These are phyloP conservation scores for Acromyrmex charruanus DNA, from an alignment of 1,140 invertebrate species.

Conservation along the genomic window DNA sequence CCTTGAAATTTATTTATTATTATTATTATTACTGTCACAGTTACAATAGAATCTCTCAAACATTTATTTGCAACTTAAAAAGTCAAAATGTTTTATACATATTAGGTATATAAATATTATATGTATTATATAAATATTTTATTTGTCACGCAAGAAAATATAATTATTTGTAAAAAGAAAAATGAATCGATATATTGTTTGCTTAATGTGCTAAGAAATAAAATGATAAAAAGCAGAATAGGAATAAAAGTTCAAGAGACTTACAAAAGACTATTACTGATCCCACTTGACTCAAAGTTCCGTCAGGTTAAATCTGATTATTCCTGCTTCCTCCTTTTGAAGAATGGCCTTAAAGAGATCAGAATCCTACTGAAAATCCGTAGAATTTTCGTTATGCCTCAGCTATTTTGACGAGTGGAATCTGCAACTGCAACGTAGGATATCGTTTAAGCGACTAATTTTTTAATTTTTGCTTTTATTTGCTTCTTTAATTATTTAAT, in stretches of 20 bases:
- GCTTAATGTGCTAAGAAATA: conserved; percentile 34
- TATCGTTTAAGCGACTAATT: neutral
- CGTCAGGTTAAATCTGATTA: conserved; percentile 71
- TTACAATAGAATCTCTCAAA: neutral
- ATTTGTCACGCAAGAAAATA: conserved; percentile 29
- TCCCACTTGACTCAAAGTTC: conserved; percentile 68
- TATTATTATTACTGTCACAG: too few species aligned
- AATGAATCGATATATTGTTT: conserved; percentile 54
- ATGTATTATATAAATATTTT: neutral
- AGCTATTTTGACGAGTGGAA: conserved; percentile 15
- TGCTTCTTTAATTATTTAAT: neutral
- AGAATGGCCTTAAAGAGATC: conserved; percentile 59
- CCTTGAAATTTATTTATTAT: too few species aligned
- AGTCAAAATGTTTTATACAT: too few species aligned
- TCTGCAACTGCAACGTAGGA: neutral
- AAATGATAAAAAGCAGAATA: conserved; percentile 56
- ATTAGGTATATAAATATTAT: too few species aligned
- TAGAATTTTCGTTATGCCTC: conserved; percentile 49
- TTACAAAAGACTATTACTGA: conserved; percentile 72
- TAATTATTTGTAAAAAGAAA: conserved; percentile 10
- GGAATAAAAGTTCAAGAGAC: conserved; percentile 60
- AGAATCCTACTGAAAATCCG: conserved; percentile 17
- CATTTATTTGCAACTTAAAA: conserved; percentile 16
- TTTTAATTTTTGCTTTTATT: neutral
- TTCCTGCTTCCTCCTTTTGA: conserved; percentile 64